These are phyloP conservation scores for Subanguina moxae DNA, from an alignment of 1,140 invertebrate genomes.

Conservation along the genomic window DNA sequence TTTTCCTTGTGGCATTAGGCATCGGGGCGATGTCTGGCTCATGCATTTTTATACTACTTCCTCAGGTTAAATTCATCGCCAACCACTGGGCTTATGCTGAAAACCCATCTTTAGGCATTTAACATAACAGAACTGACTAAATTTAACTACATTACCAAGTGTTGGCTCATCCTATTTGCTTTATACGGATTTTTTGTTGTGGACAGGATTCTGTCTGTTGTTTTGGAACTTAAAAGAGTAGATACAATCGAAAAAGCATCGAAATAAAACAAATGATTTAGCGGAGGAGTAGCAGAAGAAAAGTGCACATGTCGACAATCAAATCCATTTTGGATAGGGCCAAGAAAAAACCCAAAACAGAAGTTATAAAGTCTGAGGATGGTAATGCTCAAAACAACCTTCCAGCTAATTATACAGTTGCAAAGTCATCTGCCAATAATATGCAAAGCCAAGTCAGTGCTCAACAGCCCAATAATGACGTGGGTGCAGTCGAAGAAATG, in stretches of 20 bases:
- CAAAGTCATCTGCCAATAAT: not conserved
- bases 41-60: conserved; percentile 48
- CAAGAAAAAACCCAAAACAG: conserved; percentile 7
- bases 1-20: conserved; percentile 49
- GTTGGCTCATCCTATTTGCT: conserved; percentile 48
- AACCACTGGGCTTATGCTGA: conserved; percentile 5
- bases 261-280: conserved; percentile 5
- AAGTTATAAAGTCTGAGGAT: conserved; percentile 19
- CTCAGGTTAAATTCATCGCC: conserved; percentile 29
- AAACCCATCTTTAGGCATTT: conserved; percentile 21
- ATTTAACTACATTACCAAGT: conserved; percentile 47
- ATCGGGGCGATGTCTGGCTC: conserved; percentile 49
- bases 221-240: conserved; percentile 50
- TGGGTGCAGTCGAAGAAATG: conserved; percentile 20
- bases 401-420: not conserved
- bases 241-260: not conserved
- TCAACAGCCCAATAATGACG: conserved; percentile 10
- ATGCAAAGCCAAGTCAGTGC: conserved; percentile 13
- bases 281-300: conserved; percentile 9
- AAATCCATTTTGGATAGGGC: not conserved
- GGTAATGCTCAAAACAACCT: not conserved
- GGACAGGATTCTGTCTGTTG: conserved; percentile 47
- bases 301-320: conserved; percentile 24
- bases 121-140: conserved; percentile 26
- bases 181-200: conserved; percentile 50